These are phyloP conservation scores for Drosophila bunnanda DNA, from an alignment of 2,888 invertebrate species.

Conservation along the genomic window DNA sequence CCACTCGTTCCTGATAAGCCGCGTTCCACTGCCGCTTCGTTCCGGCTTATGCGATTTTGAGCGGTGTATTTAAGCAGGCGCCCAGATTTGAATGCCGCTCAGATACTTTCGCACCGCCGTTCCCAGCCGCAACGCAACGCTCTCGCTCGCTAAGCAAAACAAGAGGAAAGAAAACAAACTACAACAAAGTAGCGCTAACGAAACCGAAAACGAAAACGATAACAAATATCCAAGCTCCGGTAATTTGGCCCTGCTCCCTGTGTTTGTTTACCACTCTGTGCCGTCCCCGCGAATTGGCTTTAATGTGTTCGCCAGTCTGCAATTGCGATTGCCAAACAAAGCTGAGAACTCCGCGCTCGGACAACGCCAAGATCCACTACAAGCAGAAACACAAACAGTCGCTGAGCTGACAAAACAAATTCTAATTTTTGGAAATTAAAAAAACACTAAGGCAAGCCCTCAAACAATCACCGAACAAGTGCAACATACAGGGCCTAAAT, in stretches of 20 bases:
- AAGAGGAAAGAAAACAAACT: neutral
- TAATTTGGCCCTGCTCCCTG: neutral
- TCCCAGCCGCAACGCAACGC: conserved; percentile 1
- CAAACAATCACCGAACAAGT: conserved; percentile 20
- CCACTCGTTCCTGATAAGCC: conserved; percentile 31
- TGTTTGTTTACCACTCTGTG: conserved; percentile 6
- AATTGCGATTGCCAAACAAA: conserved; percentile 27
- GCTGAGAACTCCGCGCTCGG: conserved; percentile 35
- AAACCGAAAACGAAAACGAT: neutral
- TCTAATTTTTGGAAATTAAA: neutral
- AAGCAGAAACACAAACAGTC: conserved; percentile 57
- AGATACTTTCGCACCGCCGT: conserved; percentile 75
- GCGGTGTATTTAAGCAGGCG: conserved; percentile 45
- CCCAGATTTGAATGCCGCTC: conserved; percentile 39
- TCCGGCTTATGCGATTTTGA: conserved; percentile 34
- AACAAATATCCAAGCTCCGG: neutral
- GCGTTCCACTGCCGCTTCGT: conserved; percentile 46
- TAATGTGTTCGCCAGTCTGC: conserved; percentile 64
- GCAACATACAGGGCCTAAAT: conserved; percentile 28
- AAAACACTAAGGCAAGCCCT: neutral
- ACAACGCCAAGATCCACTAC: conserved; percentile 35
- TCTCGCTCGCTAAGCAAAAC: neutral
- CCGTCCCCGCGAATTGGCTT: conserved; percentile 52
- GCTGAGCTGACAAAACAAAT: conserved; percentile 36
- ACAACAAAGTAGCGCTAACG: neutral